Conservation (phyloP, 2,888 invertebrate genomes). For the Disparrhopalites patrizii region DNA sequence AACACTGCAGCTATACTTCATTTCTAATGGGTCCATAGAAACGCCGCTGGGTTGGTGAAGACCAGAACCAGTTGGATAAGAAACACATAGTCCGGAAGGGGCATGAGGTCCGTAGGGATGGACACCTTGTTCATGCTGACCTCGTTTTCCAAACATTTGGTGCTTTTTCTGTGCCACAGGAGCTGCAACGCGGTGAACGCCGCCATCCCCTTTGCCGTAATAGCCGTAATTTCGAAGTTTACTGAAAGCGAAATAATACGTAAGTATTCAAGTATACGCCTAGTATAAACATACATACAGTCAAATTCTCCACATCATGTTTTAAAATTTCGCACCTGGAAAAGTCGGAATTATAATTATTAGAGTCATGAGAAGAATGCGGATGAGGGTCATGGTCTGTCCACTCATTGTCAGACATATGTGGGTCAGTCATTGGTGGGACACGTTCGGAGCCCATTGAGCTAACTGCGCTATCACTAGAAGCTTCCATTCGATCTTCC, state of each 20-base stretch:
- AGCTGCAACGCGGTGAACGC: conserved; percentile 53
- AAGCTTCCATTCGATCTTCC: conserved; percentile 67
- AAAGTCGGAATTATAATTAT: conserved; percentile 69
- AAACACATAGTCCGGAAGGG: conserved; percentile 30
- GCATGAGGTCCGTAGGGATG: conserved; percentile 42
- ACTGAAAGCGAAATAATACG: conserved; percentile 31
- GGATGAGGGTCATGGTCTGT: conserved; percentile 83
- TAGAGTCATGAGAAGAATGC: conserved; percentile 58
- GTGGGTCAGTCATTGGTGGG: conserved; percentile 60
- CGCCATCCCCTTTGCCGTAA: conserved; percentile 48
- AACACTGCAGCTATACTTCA: conserved; percentile 66
- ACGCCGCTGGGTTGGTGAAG: conserved; percentile 51
- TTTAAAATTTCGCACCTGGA: conserved; percentile 47
- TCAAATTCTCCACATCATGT: too few species aligned
- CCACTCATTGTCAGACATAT: conserved; percentile 85
- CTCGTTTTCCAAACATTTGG: conserved; percentile 85
- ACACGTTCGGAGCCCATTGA: conserved; percentile 83
- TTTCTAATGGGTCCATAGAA: conserved; percentile 58
- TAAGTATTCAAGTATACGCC: too few species aligned
- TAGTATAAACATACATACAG: too few species aligned
- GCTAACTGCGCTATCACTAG: conserved; percentile 86
- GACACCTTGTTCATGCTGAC: conserved; percentile 62
- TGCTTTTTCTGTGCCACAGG: conserved; percentile 83
- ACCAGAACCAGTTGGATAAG: conserved; percentile 49
- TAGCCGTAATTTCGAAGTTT: conserved; percentile 48